Evolutionary conservation across 2,888 invertebrate genomes (phyloP).

Genomic region (Epistrophe grossulariae): DNA sequence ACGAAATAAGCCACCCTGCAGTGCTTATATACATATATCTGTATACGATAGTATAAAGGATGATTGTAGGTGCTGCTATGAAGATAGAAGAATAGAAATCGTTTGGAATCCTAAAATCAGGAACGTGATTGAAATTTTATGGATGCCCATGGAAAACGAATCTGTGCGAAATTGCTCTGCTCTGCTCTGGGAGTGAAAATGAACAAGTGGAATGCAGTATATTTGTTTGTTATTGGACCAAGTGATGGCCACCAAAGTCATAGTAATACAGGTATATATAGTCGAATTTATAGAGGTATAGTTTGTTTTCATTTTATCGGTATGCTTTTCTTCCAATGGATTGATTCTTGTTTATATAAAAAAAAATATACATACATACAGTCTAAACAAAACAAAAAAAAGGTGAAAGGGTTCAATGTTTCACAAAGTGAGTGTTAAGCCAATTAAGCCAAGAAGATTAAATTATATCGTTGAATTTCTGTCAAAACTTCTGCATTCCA

Average conservation of each 20-base stretch:
- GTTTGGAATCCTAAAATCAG: slow-evolving; percentile 54
- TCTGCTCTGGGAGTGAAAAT: slow-evolving; percentile 6
- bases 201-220: neutral
- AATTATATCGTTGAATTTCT: too few relatives aligned
- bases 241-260: neutral
- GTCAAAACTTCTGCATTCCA: too few relatives aligned
- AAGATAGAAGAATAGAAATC: slow-evolving; percentile 35
- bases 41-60: neutral
- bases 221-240: slow-evolving; percentile 27
- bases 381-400: neutral
- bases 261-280: neutral
- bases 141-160: slow-evolving; percentile 62
- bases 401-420: too few relatives aligned
- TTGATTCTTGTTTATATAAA: neutral
- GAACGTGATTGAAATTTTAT: slow-evolving; percentile 74
- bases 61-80: slow-evolving; percentile 19
- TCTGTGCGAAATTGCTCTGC: slow-evolving; percentile 48
- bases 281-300: too few relatives aligned
- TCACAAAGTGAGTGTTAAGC: too few relatives aligned
- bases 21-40: neutral
- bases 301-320: slow-evolving; percentile 10
- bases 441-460: too few relatives aligned
- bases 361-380: neutral
- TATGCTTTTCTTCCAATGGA: neutral
- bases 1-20: slow-evolving; percentile 40